Evolutionary conservation across 2,888 invertebrate species (phyloP), one percentile per base, ranked within the genome.

Genomic region (Leptinotarsa juncta): DNA sequence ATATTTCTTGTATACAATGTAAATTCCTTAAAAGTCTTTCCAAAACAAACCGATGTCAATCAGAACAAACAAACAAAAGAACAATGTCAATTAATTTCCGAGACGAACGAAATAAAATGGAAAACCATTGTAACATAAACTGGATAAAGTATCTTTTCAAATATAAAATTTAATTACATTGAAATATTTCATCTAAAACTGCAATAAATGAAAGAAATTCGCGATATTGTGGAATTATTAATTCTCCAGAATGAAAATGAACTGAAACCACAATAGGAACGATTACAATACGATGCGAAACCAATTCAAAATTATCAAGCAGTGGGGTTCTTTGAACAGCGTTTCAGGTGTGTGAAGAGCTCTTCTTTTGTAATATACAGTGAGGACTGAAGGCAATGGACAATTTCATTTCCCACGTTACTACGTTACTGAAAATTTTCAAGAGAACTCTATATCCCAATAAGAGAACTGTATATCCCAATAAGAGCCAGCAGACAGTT

Each of bases 81-180:
- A 42, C 42, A 57, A 57, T 57, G 4, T 4, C 26, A 26, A 53
- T 53, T 23, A 3, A 57, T 57, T 57, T 23, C 23, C 15, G 20
- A 23, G 12, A 57, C 48, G 67, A 67, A 57, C 57, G 18, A 16
- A 48, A 18, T 18, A 42, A 23, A 67, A 60, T 57, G 16, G 23
- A 23, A 57, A 18, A 20, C 23, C 15, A 4, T 57, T 20, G 23
- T 57, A 26, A 26, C 1, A 23, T 7, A 18, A 74, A 67, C 16
- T 70, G 50, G 71, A 67, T 48, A 67, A 20, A 55, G 57, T 51
- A 66, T 70, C 70, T 51, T 70, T 67, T 16, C 48, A 51, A 71
- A 73, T 57, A 62, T 67, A 67, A 71, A 74, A 74, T 74, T 70
- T 71, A 74, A 74, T 74, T 74, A 74, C 65, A 71, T 62, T 67